These are phyloP conservation scores for Eremophila alpestris DNA, from an alignment of 2,797 vertebrate species.

Conservation along the genomic window DNA sequence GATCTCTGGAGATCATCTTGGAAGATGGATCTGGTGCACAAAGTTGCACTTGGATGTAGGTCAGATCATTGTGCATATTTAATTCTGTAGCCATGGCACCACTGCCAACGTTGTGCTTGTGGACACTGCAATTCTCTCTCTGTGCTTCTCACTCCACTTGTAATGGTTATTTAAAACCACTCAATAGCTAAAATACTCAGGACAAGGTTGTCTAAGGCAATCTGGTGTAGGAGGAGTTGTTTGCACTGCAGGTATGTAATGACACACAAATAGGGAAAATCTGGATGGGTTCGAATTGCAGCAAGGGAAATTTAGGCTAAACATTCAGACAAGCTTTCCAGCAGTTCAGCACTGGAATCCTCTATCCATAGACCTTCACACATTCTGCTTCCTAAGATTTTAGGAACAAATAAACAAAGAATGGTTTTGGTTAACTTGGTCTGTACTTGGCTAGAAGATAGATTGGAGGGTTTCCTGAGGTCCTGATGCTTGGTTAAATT, in stretches of 20 bases:
- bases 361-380: background rate
- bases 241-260: background rate
- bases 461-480: background rate
- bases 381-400: background rate
- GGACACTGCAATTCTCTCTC: background rate
- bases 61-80: background rate
- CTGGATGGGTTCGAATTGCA: background rate
- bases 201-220: background rate
- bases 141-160: background rate
- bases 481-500: background rate
- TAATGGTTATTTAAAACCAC: background rate
- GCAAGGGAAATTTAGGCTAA: background rate
- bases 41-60: background rate
- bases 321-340: background rate
- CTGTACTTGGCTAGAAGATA: background rate
- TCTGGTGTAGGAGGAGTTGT: background rate
- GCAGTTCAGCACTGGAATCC: background rate
- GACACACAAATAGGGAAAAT: background rate
- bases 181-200: background rate
- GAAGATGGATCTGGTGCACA: background rate
- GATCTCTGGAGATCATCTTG: background rate
- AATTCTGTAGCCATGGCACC: background rate
- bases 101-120: background rate
- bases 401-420: background rate
- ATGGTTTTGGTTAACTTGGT: background rate